These are phyloP conservation scores for Ceratitis capitata DNA, from an alignment of 1,140 invertebrate genomes.

Conservation along the genomic window DNA sequence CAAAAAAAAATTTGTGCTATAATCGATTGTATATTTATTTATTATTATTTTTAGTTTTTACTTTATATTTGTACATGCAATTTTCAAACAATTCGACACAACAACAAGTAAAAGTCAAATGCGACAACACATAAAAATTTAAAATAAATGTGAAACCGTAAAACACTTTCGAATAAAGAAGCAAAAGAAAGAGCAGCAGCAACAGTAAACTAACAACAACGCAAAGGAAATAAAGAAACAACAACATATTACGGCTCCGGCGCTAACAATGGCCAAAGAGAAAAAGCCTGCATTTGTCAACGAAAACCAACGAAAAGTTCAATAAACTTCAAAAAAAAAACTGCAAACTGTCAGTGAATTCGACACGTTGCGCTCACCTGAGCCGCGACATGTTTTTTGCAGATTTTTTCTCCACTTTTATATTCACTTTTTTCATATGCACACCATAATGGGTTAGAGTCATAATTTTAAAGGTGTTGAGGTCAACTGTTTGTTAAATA, in stretches of 20 bases:
- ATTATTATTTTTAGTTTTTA: background rate
- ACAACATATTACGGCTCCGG: background rate
- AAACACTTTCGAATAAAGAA: background rate
- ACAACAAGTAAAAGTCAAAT: background rate
- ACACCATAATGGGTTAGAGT: background rate
- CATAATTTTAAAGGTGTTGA: background rate
- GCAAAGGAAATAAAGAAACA: background rate
- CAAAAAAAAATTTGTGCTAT: background rate
- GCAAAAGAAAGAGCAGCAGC: background rate
- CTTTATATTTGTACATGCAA: background rate
- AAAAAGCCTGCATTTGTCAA: background rate
- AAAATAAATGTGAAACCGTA: background rate
- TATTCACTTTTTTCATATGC: background rate
- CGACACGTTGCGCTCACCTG: background rate
- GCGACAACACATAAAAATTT: background rate
- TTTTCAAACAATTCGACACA: background rate
- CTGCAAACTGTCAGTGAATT: background rate
- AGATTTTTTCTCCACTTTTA: background rate
- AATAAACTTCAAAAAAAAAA: no score
- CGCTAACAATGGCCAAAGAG: background rate
- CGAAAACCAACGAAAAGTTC: background rate
- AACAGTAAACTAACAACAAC: background rate
- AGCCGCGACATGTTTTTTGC: background rate
- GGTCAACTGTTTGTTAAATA: background rate
- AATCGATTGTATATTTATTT: background rate